Percentiles rank a stretch among this genome's conserved stretches.
Evolutionary conservation across 2,888 invertebrate species (phyloP).

Genomic region (Nemurella pictetii): DNA sequence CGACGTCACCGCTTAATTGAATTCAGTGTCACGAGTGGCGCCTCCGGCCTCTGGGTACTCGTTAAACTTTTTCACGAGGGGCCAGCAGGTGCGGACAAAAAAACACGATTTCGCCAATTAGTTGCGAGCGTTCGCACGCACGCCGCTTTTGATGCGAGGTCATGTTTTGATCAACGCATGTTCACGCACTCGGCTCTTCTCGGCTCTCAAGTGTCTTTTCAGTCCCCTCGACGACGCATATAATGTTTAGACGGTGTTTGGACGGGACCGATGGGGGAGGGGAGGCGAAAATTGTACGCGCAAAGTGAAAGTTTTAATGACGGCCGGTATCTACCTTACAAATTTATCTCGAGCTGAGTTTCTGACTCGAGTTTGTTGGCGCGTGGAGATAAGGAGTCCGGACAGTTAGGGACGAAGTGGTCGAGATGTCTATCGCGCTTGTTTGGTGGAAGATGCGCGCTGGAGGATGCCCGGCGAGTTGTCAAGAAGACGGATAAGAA

Average conservation of each 20-base stretch:
- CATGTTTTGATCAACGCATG: not conserved
- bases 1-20: not conserved
- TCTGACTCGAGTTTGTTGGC: not conserved
- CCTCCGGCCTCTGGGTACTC: not conserved
- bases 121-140: not conserved
- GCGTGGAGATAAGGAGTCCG: not conserved
- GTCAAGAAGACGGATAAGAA: slow-evolving; percentile 25
- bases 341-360: not conserved
- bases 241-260: not conserved
- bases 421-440: not conserved
- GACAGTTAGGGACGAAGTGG: not conserved
- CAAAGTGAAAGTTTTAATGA: not conserved
- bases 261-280: too few relatives aligned
- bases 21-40: not conserved
- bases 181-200: not conserved
- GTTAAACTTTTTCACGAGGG: too few relatives aligned
- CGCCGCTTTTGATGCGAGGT: not conserved
- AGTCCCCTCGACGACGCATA: not conserved
- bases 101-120: not conserved
- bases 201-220: not conserved
- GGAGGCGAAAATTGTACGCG: not conserved
- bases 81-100: not conserved
- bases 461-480: not conserved
- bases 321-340: not conserved
- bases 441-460: not conserved